Conservation (phyloP, 2,113 vertebrate genomes). For the Hemibagrus wyckioides region DNA sequence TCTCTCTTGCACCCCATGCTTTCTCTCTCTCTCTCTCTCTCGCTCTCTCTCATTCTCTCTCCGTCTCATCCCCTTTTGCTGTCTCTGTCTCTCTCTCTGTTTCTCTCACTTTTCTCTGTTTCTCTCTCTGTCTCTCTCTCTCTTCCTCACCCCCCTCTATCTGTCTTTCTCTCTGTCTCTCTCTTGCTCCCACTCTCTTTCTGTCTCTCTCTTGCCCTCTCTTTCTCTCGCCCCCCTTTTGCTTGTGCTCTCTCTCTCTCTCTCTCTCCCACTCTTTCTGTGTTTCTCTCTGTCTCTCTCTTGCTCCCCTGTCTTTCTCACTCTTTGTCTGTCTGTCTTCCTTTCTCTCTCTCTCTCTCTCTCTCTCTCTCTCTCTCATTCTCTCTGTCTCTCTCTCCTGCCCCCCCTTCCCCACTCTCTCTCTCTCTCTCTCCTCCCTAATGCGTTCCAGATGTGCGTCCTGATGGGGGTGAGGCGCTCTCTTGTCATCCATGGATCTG, state of each 20-base stretch:
- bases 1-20: no score
- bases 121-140: conserved; percentile 46
- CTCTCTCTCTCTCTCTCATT: conserved; percentile 48
- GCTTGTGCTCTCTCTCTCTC: conserved; percentile 34
- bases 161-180: conserved; percentile 46
- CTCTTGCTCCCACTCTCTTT: conserved; percentile 60
- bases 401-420: conserved; percentile 42
- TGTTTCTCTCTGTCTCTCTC: conserved; percentile 42
- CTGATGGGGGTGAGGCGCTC: conserved; percentile 55
- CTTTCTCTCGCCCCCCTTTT: conserved; percentile 49
- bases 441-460: conserved; percentile 62
- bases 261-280: conserved; percentile 57
- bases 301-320: conserved; percentile 48
- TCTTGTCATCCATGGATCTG: conserved; percentile 57
- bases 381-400: conserved; percentile 48
- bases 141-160: conserved; percentile 38
- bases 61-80: no score
- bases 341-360: conserved; percentile 54
- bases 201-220: conserved; percentile 22
- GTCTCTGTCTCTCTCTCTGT: conserved; percentile 48
- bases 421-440: conserved; percentile 57
- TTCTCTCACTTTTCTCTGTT: conserved; percentile 54
- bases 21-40: conserved; percentile 51
- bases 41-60: conserved; percentile 52
- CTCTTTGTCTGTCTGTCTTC: no score